Evolutionary conservation across 1,140 invertebrate genomes (phyloP).

Genomic region (Sarcophaga bullata): DNA sequence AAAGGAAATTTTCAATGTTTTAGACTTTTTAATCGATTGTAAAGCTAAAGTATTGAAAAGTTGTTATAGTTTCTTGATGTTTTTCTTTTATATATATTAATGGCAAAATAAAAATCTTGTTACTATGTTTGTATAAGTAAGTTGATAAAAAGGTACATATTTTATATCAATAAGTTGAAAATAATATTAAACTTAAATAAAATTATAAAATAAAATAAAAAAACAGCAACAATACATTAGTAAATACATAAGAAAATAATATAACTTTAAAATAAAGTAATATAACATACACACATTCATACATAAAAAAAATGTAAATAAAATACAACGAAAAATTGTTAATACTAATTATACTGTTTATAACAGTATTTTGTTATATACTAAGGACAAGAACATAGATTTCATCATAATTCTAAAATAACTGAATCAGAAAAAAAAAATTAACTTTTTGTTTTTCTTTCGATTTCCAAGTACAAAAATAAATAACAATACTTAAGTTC

Average conservation of each 20-base stretch:
- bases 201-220: background rate
- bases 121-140: background rate
- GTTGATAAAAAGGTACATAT: conserved; percentile 19
- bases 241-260: background rate
- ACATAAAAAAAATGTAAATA: background rate
- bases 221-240: conserved; percentile 26
- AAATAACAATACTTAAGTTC: conserved; percentile 41
- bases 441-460: conserved; percentile 14
- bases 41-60: conserved; percentile 22
- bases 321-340: conserved; percentile 14
- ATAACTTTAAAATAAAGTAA: background rate
- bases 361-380: conserved; percentile 26
- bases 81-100: conserved; percentile 1
- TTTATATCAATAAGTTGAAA: background rate
- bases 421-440: background rate
- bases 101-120: conserved; percentile 24
- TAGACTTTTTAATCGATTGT: conserved; percentile 5
- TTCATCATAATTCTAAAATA: conserved; percentile 37
- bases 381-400: conserved; percentile 38
- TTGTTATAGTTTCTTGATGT: conserved; percentile 20
- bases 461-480: conserved; percentile 36
- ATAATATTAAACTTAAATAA: background rate
- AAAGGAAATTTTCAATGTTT: conserved; percentile 11
- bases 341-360: conserved; percentile 34
- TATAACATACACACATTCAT: background rate